Conservation (phyloP, 2,797 vertebrate genomes). For the Lutjanus argentimaculatus region DNA sequence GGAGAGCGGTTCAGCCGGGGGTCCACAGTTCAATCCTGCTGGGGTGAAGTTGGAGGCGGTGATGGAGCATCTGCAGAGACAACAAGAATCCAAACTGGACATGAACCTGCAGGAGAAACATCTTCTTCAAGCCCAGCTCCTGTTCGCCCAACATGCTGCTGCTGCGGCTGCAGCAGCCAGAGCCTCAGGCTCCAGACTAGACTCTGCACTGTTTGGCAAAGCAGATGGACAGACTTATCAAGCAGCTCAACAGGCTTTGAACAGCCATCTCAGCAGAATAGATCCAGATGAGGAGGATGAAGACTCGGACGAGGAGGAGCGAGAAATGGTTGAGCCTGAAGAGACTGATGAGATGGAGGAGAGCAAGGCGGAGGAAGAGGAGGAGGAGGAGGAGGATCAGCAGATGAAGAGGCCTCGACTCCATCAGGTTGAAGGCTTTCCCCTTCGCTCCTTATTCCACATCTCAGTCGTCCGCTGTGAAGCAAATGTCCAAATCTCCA, state of each 20-base stretch:
- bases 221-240: conserved; percentile 70
- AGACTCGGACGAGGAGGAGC: conserved; percentile 82
- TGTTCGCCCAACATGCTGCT: conserved; percentile 89
- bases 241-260: conserved; percentile 76
- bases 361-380: conserved; percentile 77
- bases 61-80: conserved; percentile 95
- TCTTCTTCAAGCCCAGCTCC: conserved; percentile 89
- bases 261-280: conserved; percentile 74
- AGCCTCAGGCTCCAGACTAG: conserved; percentile 75
- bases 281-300: conserved; percentile 72
- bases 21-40: conserved; percentile 84
- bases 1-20: conserved; percentile 75
- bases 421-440: conserved; percentile 67
- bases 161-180: conserved; percentile 85
- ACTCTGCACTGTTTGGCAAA: conserved; percentile 78
- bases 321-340: conserved; percentile 77
- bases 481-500: conserved; percentile 69
- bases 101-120: conserved; percentile 93
- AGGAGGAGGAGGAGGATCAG: conserved; percentile 83
- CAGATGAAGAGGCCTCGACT: conserved; percentile 74
- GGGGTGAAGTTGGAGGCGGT: conserved; percentile 91
- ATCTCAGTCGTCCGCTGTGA: conserved; percentile 56
- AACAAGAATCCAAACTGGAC: conserved; percentile 88
- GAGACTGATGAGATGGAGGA: conserved; percentile 81
- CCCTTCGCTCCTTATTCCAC: conserved; percentile 71